Conservation (phyloP, 2,797 vertebrate species). For the Fundulus diaphanus region DNA sequence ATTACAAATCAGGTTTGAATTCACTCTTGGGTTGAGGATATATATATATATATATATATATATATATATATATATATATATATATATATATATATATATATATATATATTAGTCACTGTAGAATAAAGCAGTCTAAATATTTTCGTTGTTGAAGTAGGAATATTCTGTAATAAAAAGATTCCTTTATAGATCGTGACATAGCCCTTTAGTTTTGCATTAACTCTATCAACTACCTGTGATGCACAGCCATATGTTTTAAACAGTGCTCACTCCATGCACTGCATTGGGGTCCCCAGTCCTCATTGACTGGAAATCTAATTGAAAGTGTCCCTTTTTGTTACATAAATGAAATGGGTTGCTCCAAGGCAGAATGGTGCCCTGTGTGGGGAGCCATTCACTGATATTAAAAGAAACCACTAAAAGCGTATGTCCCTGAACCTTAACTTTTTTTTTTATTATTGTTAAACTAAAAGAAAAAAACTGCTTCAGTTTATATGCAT, state of each 20-base stretch:
- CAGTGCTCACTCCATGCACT: background rate
- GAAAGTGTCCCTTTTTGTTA: background rate
- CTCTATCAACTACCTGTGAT: background rate
- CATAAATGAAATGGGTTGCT: background rate
- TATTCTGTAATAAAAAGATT: background rate
- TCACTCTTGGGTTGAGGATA: too few relatives aligned
- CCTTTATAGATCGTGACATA: background rate
- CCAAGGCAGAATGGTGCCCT: background rate
- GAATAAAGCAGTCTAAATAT: background rate
- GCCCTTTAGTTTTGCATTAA: background rate
- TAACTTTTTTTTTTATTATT: background rate
- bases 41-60: too few relatives aligned
- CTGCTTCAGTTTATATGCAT: background rate
- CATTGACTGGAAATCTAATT: background rate
- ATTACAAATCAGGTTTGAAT: too few relatives aligned
- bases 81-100: too few relatives aligned
- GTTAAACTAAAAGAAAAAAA: too few relatives aligned
- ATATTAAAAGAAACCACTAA: too few relatives aligned
- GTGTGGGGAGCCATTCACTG: background rate
- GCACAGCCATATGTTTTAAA: background rate
- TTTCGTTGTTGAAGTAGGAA: background rate
- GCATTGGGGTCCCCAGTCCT: background rate
- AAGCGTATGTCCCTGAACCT: background rate
- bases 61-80: too few relatives aligned
- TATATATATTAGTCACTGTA: background rate